Evolutionary conservation across 2,113 vertebrate genomes (phyloP), one percentile per base, ranked within the genome.

Genomic region (Shinisaurus crocodilurus): DNA sequence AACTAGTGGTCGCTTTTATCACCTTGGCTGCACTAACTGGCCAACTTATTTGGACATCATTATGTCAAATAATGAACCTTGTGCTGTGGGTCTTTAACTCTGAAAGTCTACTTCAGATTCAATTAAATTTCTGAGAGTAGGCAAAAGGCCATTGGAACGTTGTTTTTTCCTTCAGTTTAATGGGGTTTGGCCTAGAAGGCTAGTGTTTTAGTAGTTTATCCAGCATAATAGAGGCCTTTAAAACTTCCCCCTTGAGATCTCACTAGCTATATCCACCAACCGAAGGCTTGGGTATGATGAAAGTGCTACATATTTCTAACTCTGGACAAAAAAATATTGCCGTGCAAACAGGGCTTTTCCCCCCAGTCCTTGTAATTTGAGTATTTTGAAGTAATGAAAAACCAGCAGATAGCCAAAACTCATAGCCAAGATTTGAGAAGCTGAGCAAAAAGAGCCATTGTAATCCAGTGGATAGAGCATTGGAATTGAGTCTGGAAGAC

Each of bases 111-210:
- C n/a, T 93, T 87, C 91, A 95, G 85, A 96, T 94, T 94, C 94
- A 96, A 94, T 95, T 94, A 94, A 91, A 91, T 94, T 94, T 91
- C 83, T 54, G 77, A 90, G 50, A 57, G 89, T 89, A 95, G 95
- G 96, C 93, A 94, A 85, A 87, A 90, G 60, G 93, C 95, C 95
- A 95, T 94, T 76, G 85, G 80, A 93, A 95, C 93, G 88, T 90
- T 95, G 85, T 40, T 94, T 95, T 94, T 91, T 80, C 50, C 90
- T 91, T 82, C 93, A 43, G 76, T 91, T 95, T 94, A 94, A 95
- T 91, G 84, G 54, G 25, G 1, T 95, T 95, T 96, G 95, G 94
- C 86, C 88, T 89, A 90, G 80, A 91, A 90, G 86, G 16, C 1
- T 76, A 65, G n/a, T 93, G 72, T 57, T 90, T 84, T 95, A 50